Evolutionary conservation across 2,797 vertebrate genomes (phyloP).

Genomic region (Carduelis carduelis): DNA sequence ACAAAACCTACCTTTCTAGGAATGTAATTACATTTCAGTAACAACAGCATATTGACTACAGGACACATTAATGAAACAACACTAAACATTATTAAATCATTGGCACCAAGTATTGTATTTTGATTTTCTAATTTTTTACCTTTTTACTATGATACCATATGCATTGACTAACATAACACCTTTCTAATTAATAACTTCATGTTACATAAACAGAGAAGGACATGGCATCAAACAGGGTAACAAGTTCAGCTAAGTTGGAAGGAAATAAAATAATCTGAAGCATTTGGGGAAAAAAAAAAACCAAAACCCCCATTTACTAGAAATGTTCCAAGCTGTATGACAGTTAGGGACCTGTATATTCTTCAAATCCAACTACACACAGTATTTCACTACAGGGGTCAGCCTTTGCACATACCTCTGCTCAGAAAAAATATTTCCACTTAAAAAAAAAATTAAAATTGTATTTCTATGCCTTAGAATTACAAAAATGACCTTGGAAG

Average conservation of each 20-base stretch:
- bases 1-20: not conserved
- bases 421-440: not conserved
- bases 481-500: conserved; percentile 15
- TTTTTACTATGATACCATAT: not conserved
- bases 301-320: not conserved
- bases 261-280: not conserved
- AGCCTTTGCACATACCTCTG: not conserved
- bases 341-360: not conserved
- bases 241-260: not conserved
- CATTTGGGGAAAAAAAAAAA: not conserved
- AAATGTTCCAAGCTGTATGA: not conserved
- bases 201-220: not conserved
- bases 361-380: not conserved
- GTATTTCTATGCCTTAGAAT: not conserved
- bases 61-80: not conserved
- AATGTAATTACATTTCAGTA: not conserved
- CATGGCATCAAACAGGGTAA: not conserved
- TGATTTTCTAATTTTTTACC: not conserved
- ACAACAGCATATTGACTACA: not conserved
- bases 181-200: not conserved
- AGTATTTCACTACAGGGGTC: not conserved
- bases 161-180: not conserved
- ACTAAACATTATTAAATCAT: not conserved
- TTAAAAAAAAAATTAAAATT: not conserved
- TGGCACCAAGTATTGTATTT: not conserved